Conservation (phyloP, 1,140 invertebrate species). For the Lineus longissimus region DNA sequence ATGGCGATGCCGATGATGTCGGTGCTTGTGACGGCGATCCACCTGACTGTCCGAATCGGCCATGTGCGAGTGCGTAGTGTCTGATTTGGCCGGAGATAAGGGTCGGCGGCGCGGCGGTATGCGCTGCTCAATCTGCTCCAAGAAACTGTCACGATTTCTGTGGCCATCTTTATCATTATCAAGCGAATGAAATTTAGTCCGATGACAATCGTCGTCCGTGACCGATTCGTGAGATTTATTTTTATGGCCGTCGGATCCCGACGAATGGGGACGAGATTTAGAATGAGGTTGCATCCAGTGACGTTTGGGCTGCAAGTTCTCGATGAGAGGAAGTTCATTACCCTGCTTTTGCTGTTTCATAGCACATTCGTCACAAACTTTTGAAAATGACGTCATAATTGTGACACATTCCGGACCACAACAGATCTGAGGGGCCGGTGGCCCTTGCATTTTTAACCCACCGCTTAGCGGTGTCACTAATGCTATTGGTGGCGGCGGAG, state of each 20-base stretch:
- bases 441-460: neutral
- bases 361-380: neutral
- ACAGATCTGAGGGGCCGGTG: neutral
- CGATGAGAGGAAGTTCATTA: neutral
- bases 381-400: neutral
- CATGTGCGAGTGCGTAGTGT: constrained; percentile 19
- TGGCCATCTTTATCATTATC: constrained; percentile 33
- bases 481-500: constrained; percentile 1
- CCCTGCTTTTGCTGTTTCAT: neutral
- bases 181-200: constrained; percentile 28
- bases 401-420: neutral
- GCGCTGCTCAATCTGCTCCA: constrained; percentile 33
- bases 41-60: constrained; percentile 41
- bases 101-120: constrained; percentile 23
- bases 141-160: constrained; percentile 24
- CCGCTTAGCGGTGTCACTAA: neutral
- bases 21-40: constrained; percentile 18
- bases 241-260: constrained; percentile 17
- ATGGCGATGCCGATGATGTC: constrained; percentile 28
- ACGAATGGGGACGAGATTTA: constrained; percentile 10
- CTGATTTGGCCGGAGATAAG: neutral
- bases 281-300: constrained; percentile 22
- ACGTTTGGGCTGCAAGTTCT: constrained; percentile 15
- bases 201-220: constrained; percentile 10
- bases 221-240: neutral